Evolutionary conservation across 2,888 invertebrate species (phyloP).

Genomic region (Drymonia ruficornis): DNA sequence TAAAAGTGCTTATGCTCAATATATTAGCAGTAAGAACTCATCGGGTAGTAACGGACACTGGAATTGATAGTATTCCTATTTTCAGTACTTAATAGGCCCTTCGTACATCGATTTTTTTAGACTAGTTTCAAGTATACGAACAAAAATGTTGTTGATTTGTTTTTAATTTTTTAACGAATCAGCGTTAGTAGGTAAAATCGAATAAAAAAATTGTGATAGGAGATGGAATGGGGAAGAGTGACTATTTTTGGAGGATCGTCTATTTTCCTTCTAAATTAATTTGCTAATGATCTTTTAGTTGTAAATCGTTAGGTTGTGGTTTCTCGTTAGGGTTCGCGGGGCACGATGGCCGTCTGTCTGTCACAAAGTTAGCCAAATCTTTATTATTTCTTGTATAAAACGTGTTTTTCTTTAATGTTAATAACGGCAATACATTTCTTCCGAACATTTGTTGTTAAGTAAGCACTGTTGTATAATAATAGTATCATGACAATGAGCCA

Average conservation of each 20-base stretch:
- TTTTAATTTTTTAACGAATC: slow-evolving; percentile 61
- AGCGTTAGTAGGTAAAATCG: slow-evolving; percentile 55
- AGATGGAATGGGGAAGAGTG: slow-evolving; percentile 56
- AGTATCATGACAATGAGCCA: slow-evolving; percentile 66
- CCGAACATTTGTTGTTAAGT: slow-evolving; percentile 70
- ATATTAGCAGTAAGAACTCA: slow-evolving; percentile 68
- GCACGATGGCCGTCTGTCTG: slow-evolving; percentile 49
- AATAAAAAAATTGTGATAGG: slow-evolving; percentile 74
- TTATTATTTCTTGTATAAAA: slow-evolving; percentile 69
- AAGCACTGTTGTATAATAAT: slow-evolving; percentile 63
- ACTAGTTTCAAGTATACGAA: slow-evolving; percentile 80
- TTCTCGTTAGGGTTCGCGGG: slow-evolving; percentile 49
- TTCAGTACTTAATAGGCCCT: slow-evolving; percentile 56
- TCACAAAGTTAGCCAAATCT: slow-evolving; percentile 79
- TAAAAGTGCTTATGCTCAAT: slow-evolving; percentile 82
- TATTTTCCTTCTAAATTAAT: slow-evolving; percentile 65
- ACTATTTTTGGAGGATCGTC: slow-evolving; percentile 68
- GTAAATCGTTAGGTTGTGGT: slow-evolving; percentile 79
- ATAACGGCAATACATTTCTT: slow-evolving; percentile 79
- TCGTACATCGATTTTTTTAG: slow-evolving; percentile 55
- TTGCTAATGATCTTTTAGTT: slow-evolving; percentile 62
- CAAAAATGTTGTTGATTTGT: slow-evolving; percentile 61
- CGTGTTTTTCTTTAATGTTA: slow-evolving; percentile 52
- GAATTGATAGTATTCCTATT: slow-evolving; percentile 51
- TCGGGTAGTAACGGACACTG: slow-evolving; percentile 49